Evolutionary conservation across 2,888 invertebrate genomes (phyloP).

Genomic region (Cryptus viduatorius): DNA sequence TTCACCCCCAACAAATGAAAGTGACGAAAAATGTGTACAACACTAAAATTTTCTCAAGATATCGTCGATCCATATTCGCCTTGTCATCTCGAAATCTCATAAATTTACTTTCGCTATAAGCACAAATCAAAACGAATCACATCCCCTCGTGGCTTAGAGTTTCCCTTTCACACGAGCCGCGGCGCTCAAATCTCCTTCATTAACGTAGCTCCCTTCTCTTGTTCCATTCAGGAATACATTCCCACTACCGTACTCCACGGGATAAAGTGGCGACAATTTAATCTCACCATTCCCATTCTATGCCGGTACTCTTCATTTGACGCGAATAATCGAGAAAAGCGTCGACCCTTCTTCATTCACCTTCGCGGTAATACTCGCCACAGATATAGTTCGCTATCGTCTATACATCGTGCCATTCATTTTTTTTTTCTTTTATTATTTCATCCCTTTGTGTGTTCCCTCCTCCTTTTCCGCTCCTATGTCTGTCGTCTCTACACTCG

Average conservation of each 20-base stretch:
- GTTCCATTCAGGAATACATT: slow-evolving; percentile 33
- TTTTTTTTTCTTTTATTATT: slow-evolving; percentile 15
- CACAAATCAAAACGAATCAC: slow-evolving; percentile 17
- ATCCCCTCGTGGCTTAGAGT: slow-evolving; percentile 3
- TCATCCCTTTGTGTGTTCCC: slow-evolving; percentile 18
- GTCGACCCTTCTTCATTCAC: background rate
- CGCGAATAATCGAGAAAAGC: slow-evolving; percentile 30
- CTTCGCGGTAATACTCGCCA: background rate
- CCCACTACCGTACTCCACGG: background rate
- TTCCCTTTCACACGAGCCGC: slow-evolving; percentile 9
- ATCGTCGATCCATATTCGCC: background rate
- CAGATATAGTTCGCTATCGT: background rate
- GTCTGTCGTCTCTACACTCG: slow-evolving; percentile 27
- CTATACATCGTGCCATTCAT: background rate
- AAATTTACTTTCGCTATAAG: background rate
- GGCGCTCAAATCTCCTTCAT: slow-evolving; percentile 35
- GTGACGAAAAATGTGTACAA: background rate
- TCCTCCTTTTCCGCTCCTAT: background rate
- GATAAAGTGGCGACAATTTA: slow-evolving; percentile 27
- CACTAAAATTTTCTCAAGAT: background rate
- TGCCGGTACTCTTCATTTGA: slow-evolving; percentile 23
- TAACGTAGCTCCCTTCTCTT: slow-evolving; percentile 17
- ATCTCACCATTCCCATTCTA: background rate
- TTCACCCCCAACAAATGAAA: no score
- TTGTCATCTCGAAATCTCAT: background rate